Conservation (phyloP, 2,888 invertebrate genomes). For the Atethmia centrago region DNA sequence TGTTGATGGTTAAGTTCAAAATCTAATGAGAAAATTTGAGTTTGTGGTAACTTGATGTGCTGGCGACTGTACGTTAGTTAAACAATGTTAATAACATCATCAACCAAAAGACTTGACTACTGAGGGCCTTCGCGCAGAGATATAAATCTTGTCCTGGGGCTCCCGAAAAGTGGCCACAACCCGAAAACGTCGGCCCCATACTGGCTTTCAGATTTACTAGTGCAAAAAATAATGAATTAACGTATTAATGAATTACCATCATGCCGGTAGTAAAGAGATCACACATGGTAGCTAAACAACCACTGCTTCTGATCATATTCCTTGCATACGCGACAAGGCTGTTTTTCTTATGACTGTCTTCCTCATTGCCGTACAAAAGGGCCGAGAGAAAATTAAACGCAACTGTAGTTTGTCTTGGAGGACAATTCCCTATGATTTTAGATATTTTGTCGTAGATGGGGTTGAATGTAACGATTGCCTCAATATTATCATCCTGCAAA, state of each 20-base stretch:
- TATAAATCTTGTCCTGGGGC: neutral
- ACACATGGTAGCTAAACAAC: constrained; percentile 80
- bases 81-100: neutral
- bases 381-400: constrained; percentile 80
- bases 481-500: constrained; percentile 73
- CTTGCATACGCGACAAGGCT: constrained; percentile 74
- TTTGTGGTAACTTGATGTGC: no score
- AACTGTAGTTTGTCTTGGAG: constrained; percentile 71
- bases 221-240: neutral
- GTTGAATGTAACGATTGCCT: constrained; percentile 74
- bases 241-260: constrained; percentile 75
- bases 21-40: no score
- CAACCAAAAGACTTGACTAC: neutral
- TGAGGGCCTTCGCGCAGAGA: neutral
- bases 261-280: constrained; percentile 78
- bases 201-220: neutral
- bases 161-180: neutral
- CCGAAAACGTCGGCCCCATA: neutral
- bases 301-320: constrained; percentile 81
- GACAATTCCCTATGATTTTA: constrained; percentile 71
- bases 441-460: constrained; percentile 78
- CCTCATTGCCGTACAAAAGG: constrained; percentile 73
- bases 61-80: neutral
- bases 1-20: no score
- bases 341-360: constrained; percentile 61